Evolutionary conservation across 2,113 vertebrate species (phyloP).

Genomic region (Apaloderma vittatum): DNA sequence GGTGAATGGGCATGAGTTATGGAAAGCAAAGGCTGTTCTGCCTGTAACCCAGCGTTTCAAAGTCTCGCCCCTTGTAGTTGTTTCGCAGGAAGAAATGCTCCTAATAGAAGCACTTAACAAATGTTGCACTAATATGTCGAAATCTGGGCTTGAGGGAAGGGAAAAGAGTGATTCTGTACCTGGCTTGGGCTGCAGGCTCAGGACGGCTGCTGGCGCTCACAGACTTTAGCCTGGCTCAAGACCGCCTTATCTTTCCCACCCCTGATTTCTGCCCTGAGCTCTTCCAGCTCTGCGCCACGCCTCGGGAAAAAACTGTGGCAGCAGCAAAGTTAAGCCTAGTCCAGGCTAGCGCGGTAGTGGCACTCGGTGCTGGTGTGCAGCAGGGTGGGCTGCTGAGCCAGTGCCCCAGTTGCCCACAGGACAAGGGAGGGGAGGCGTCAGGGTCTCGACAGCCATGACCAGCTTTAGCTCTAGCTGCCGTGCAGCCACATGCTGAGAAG

Average conservation of each 20-base stretch:
- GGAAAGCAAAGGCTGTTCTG: not conserved
- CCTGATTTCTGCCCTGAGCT: fast-evolving
- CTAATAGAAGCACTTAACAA: not conserved
- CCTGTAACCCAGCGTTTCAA: fast-evolving
- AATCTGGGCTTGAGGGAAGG: not conserved
- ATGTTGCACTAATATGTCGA: fast-evolving
- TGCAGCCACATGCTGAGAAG: not conserved
- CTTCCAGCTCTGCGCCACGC: not conserved
- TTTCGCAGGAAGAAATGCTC: not conserved
- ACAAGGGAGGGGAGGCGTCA: fast-evolving
- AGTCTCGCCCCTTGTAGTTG: not conserved
- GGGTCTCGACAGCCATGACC: not conserved
- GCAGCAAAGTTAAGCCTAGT: not conserved
- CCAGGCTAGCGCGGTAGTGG: not conserved
- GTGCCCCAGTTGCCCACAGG: fast-evolving
- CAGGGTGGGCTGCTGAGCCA: not conserved
- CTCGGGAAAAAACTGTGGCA: not conserved
- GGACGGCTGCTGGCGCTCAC: fast-evolving
- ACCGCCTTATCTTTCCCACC: fast-evolving
- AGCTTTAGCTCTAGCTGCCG: not conserved
- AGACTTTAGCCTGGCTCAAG: not conserved
- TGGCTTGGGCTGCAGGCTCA: not conserved
- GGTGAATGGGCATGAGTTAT: not conserved
- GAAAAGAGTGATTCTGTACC: not conserved
- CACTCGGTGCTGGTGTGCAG: fast-evolving